A percentile compares a stretch with the other conserved stretches of the same genome.
Evolutionary conservation across 2,888 invertebrate species (phyloP).

Genomic region (Drosophila colorata): DNA sequence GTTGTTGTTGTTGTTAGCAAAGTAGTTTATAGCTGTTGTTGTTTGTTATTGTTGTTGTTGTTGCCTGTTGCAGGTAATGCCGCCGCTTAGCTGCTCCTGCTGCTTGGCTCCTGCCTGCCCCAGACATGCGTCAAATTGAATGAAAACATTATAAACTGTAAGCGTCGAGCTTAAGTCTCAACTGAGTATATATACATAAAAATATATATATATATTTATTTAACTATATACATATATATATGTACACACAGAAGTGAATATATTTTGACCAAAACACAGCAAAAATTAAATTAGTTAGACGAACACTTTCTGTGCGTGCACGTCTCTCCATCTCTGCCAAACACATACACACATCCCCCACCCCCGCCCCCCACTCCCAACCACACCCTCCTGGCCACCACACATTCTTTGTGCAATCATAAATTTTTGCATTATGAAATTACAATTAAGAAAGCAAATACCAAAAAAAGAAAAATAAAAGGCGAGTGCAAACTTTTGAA

Average conservation of each 20-base stretch:
- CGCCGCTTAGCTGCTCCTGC: slow-evolving; percentile 13
- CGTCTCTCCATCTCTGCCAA: too few relatives aligned
- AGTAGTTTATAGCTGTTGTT: slow-evolving; percentile 24
- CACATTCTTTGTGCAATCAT: slow-evolving; percentile 38
- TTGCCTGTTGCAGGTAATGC: slow-evolving; percentile 34
- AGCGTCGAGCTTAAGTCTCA: slow-evolving; percentile 13
- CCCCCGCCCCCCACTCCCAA: too few relatives aligned
- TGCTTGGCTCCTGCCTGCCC: slow-evolving; percentile 21
- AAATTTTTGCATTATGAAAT: slow-evolving; percentile 63
- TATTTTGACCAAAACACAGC: slow-evolving; percentile 36
- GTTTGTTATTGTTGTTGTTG: slow-evolving; percentile 15
- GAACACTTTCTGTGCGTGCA: too few relatives aligned
- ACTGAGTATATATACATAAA: neutral
- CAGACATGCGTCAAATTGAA: slow-evolving; percentile 61
- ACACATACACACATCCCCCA: too few relatives aligned
- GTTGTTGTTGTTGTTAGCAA: slow-evolving; percentile 20
- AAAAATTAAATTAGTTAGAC: slow-evolving; percentile 40
- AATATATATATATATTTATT: neutral
- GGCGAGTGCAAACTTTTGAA: slow-evolving; percentile 43
- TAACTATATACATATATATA: too few relatives aligned
- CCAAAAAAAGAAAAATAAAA: slow-evolving; percentile 22
- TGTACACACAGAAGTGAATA: too few relatives aligned
- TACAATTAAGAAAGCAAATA: slow-evolving; percentile 56
- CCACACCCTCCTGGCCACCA: too few relatives aligned
- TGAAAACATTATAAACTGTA: slow-evolving; percentile 52